These are phyloP conservation scores for Tachypleus tridentatus DNA, from an alignment of 1,140 invertebrate species.

Conservation along the genomic window DNA sequence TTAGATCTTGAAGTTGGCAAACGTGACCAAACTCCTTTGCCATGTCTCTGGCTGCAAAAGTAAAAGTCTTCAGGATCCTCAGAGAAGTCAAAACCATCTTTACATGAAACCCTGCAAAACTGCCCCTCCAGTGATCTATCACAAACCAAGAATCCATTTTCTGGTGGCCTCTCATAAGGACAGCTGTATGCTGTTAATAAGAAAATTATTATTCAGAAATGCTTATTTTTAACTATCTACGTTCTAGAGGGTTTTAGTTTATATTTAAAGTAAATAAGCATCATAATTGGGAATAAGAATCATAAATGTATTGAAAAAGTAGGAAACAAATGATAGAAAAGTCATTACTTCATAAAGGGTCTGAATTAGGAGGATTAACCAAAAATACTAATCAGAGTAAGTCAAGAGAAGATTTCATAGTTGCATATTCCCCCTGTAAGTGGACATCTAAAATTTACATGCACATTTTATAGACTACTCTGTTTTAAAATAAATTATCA, in stretches of 20 bases:
- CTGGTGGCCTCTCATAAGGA: slow-evolving; percentile 4
- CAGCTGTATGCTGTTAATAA: slow-evolving; percentile 74
- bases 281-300: too few species aligned
- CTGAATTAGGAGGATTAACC: too few species aligned
- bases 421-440: too few species aligned
- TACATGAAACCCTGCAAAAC: slow-evolving; percentile 88
- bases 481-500: too few species aligned
- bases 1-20: not conserved
- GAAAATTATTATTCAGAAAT: slow-evolving; percentile 45
- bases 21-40: slow-evolving; percentile 4
- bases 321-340: too few species aligned
- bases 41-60: not conserved
- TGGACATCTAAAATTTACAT: too few species aligned
- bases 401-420: too few species aligned
- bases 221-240: slow-evolving; percentile 70
- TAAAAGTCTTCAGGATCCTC: not conserved
- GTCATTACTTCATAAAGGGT: too few species aligned
- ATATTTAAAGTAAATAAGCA: slow-evolving; percentile 34
- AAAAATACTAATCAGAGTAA: too few species aligned
- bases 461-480: too few species aligned
- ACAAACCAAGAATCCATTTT: slow-evolving; percentile 13
- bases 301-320: too few species aligned
- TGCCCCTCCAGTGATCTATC: slow-evolving; percentile 7
- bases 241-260: slow-evolving; percentile 72
- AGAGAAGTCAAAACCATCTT: slow-evolving; percentile 69